A percentile compares a stretch with the other conserved stretches of the same genome.
phyloP scores from a whole-genome alignment of 2,113 vertebrate genomes.

The Vulpes ferrilata region DNA sequence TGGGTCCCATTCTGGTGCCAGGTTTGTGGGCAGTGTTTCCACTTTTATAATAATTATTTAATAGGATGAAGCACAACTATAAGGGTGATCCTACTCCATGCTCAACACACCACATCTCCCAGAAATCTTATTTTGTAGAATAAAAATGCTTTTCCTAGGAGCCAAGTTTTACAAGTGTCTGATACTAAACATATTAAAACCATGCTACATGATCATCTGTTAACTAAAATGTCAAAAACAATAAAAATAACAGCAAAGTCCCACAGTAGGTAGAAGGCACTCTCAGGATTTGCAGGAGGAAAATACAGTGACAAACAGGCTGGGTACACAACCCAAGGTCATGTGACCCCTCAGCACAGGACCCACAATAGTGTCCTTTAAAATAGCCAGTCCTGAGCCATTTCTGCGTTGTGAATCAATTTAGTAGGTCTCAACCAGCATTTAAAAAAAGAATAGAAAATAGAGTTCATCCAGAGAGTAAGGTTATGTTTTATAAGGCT shows the following conservation, averaged over 20 bases:
- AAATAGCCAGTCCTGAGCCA: background rate
- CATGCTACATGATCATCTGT: background rate
- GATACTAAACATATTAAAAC: conserved; percentile 28
- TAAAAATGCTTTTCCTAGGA: background rate
- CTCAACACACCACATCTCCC: background rate
- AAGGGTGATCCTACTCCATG: background rate
- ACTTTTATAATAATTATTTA: background rate
- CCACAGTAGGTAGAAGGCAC: background rate
- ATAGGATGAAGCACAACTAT: background rate
- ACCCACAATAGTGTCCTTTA: background rate
- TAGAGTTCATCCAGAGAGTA: background rate
- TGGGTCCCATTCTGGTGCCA: background rate
- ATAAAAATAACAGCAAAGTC: background rate
- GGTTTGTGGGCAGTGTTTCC: background rate
- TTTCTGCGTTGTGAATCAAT: background rate
- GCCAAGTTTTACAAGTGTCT: conserved; percentile 12
- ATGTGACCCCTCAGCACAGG: background rate
- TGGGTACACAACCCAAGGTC: background rate
- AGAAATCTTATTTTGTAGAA: background rate
- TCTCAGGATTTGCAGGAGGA: background rate
- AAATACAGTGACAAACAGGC: background rate
- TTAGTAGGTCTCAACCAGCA: background rate
- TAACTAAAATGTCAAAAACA: background rate
- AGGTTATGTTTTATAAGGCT: background rate
- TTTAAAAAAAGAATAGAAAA: background rate